Base-by-base conservation (phyloP, 2,113 vertebrate genomes). In the Megalops atlanticus region DNA sequence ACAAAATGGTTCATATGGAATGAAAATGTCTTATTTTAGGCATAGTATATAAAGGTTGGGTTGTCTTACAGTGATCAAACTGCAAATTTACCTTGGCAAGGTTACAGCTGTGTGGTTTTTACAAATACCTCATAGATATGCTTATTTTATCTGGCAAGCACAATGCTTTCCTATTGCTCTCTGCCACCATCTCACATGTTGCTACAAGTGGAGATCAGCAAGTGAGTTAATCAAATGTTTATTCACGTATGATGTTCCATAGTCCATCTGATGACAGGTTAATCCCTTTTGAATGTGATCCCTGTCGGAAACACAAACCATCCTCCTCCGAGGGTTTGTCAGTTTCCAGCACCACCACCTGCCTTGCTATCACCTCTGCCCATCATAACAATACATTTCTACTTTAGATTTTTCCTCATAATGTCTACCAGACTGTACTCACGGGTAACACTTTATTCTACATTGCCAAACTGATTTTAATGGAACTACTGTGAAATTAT, bases 191-290 rank as follows among this genome's bases (percentile, higher is more conserved):
- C 47, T 89, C 78, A 71, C 89, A 89, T 84, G 88, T 84, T 78
- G 73, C 78, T 84, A 76, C 86, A 86, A 4, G 86, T 83, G 54
- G 45, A 45, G 80, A 82, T 84, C 80, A 80, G 35, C 77, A 52
- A 21, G 52, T 38, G 45, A 81, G 80, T 70, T 73, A 40, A 82
- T 54, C 75, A 41, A 83, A 36, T 80, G 69, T 69, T 24, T 73
- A 40, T 80, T 79, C 49, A 49, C 31, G 21, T 40, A 41, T n/a
- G 11, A 40, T 27, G 54, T 70, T 77, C 79, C 82, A 83, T 78
- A 81, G 80, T 87, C 80, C 81, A 84, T 31, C 83, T 52, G 81
- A 86, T 82, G 85, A 88, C 80, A 88, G 79, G 83, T 87, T 79
- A 86, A 90, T 89, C 78, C 75, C 76, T 71, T 58, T 75, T 86